These are phyloP conservation scores for Himalopsyche tibetana DNA, from an alignment of 2,888 invertebrate species.

Conservation along the genomic window DNA sequence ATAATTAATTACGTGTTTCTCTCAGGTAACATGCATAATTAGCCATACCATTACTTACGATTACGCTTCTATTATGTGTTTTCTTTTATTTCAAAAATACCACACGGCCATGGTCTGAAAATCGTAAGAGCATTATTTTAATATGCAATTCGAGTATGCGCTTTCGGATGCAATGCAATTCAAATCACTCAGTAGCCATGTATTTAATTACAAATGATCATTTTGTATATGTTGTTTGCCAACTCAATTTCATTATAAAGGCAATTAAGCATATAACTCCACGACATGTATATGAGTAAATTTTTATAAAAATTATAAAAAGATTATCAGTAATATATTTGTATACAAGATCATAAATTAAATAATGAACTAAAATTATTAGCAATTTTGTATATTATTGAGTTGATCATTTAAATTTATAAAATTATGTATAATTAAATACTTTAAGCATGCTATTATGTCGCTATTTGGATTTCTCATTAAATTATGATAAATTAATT, in stretches of 20 bases:
- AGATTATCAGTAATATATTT: too few species aligned
- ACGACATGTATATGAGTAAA: too few species aligned
- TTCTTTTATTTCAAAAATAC: constrained; percentile 15
- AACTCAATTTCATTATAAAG: neutral
- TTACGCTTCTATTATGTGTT: constrained; percentile 46
- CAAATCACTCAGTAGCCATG: constrained; percentile 21
- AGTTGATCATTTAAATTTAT: too few species aligned
- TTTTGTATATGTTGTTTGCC: neutral
- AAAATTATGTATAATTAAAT: too few species aligned
- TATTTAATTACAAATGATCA: constrained; percentile 37
- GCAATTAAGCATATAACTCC: neutral
- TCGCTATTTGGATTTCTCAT: too few species aligned
- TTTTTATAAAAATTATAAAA: too few species aligned
- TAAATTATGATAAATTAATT: too few species aligned
- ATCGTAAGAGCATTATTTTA: neutral
- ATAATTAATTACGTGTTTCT: constrained; percentile 59
- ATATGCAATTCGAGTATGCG: neutral
- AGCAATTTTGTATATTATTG: too few species aligned
- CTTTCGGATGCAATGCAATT: constrained; percentile 7
- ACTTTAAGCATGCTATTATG: too few species aligned
- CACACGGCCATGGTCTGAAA: neutral
- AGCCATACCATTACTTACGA: constrained; percentile 55
- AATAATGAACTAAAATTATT: too few species aligned
- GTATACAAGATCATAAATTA: too few species aligned
- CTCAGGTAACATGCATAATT: constrained; percentile 58